These are phyloP conservation scores for Adineta ricciae DNA, from an alignment of 2,888 invertebrate genomes.

Conservation along the genomic window DNA sequence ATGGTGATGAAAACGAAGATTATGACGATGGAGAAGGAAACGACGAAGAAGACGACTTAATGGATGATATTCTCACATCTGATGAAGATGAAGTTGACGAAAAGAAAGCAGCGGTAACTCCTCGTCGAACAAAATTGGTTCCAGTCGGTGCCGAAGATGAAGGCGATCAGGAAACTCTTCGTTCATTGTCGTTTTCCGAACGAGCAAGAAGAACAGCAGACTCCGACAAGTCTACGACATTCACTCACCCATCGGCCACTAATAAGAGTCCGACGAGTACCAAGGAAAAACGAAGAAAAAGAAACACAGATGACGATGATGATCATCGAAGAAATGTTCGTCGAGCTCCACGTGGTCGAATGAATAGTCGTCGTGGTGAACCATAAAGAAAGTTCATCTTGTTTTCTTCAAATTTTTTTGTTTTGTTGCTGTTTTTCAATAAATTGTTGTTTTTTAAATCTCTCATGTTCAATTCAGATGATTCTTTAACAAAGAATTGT, in stretches of 20 bases:
- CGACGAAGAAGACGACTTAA: not conserved
- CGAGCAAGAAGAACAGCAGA: not conserved
- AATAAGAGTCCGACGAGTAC: not conserved
- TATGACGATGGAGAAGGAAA: not conserved
- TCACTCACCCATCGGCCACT: not conserved
- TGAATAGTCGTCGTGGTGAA: not conserved
- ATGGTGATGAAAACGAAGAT: no score
- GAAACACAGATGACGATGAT: not conserved
- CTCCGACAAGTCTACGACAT: not conserved
- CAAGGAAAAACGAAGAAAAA: not conserved
- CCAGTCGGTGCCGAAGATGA: not conserved
- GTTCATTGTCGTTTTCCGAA: not conserved
- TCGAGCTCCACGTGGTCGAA: not conserved
- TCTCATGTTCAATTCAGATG: no score
- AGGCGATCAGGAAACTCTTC: not conserved
- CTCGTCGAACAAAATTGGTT: not conserved
- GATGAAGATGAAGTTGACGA: not conserved
- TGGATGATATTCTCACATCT: not conserved
- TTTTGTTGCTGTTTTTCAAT: not conserved
- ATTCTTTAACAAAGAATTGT: no score
- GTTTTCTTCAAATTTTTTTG: not conserved
- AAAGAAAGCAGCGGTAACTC: not conserved
- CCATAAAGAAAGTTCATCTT: not conserved
- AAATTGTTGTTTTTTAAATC: not conserved
- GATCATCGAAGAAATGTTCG: not conserved